Base-by-base conservation (phyloP, 2,797 vertebrate species). In the Botia kubotai region DNA sequence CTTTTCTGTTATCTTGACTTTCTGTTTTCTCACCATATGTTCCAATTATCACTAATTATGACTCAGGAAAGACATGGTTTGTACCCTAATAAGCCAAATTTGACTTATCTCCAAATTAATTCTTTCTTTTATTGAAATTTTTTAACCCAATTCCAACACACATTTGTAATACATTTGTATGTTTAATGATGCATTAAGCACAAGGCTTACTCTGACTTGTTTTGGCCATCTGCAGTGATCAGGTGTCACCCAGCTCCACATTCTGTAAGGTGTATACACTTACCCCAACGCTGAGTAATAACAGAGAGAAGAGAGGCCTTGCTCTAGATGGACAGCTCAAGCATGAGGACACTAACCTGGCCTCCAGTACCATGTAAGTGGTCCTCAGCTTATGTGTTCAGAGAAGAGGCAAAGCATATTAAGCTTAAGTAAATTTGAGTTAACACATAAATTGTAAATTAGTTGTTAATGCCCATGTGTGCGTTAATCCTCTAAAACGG, bases 271-370 rank as follows among this genome's bases (percentile, higher is more conserved):
- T 96, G 74, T 96, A 96, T 87, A 95, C 93, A 0, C 91, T 96
- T 50, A 95, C 94, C 8, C 96, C 96, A 0, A 89, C 90, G 65
- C 92, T 96, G 83, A 93, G 79, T 11, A 89, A 91, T 90, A 97
- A 97, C 91, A 90, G 93, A 14, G 95, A 96, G 87, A 96, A 96
- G 89, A 92, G 95, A 2, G 96, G 95, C 23, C 91, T 97, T 43
- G 96, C 95, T 0, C 88, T 97, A 85, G 96, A 97, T 0, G 96
- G 96, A 58, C 94, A 96, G 71, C 92, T 97, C 13, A 96, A 96
- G 74, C 95, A 96, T 0, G 95, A 96, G 87, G 95, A 96, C 88
- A 96, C 95, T 87, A 96, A 96, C 88, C 87, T 97, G 88, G 96
- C 96, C 36, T 97, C 96, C 77, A 95, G 94, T 88, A 96, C 95